These are phyloP conservation scores for Aleiodes leptofemur DNA, from an alignment of 2,888 invertebrate species.

Conservation along the genomic window DNA sequence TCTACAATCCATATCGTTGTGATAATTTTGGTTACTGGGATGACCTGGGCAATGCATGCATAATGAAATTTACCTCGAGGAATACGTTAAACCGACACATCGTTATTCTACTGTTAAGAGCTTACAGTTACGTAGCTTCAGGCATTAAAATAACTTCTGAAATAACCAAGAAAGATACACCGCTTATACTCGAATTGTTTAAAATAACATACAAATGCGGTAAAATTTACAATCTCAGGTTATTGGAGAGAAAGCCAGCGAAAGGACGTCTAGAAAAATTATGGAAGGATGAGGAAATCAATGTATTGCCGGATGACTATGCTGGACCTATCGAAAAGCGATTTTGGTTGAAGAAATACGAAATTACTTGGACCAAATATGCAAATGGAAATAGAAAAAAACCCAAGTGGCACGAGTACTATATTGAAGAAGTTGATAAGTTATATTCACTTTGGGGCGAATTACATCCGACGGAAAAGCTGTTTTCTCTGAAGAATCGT, in stretches of 20 bases:
- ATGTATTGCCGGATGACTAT: conserved; percentile 3
- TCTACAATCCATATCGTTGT: conserved; percentile 70
- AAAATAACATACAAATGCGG: conserved; percentile 63
- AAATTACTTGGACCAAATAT: conserved; percentile 60
- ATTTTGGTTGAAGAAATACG: conserved; percentile 60
- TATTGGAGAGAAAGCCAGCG: conserved; percentile 56
- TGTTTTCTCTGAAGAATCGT: conserved; percentile 77
- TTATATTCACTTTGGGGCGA: conserved; percentile 83
- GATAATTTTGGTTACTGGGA: conserved; percentile 66
- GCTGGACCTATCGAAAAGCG: conserved; percentile 57
- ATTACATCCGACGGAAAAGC: conserved; percentile 79
- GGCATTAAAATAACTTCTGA: not conserved
- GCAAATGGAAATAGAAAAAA: conserved; percentile 39
- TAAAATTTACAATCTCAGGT: conserved; percentile 64
- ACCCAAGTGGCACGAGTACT: conserved; percentile 80
- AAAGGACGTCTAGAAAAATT: conserved; percentile 46
- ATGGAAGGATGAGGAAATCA: conserved; percentile 50
- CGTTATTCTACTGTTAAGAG: conserved; percentile 66
- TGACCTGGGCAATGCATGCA: conserved; percentile 64
- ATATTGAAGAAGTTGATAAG: conserved; percentile 82
- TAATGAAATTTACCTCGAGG: conserved; percentile 66
- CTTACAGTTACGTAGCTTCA: conserved; percentile 58
- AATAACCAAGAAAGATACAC: conserved; percentile 9
- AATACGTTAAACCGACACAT: conserved; percentile 64
- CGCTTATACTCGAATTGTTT: conserved; percentile 62